Conservation (phyloP, 2,888 invertebrate genomes). For the Odontocolon sp. region DNA sequence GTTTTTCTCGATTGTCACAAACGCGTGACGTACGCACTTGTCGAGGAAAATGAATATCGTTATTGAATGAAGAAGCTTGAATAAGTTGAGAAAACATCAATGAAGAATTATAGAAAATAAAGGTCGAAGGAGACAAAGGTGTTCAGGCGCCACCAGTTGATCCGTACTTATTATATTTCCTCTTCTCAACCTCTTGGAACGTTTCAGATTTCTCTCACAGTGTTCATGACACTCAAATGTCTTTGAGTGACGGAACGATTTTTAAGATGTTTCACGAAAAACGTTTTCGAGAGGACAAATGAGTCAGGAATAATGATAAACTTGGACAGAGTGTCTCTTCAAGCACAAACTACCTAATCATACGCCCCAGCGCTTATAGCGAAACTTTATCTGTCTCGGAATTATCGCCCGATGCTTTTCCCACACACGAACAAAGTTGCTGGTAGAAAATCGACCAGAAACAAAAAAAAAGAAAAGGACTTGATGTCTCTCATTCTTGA, state of each 20-base stretch:
- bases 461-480: slow-evolving; percentile 36
- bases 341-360: slow-evolving; percentile 46
- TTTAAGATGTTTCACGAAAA: slow-evolving; percentile 13
- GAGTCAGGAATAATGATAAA: slow-evolving; percentile 57
- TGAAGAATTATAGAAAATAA: background rate
- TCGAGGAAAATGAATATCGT: slow-evolving; percentile 12
- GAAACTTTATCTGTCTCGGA: slow-evolving; percentile 50
- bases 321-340: slow-evolving; percentile 42
- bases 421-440: slow-evolving; percentile 44
- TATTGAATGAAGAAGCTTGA: background rate
- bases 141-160: slow-evolving; percentile 50
- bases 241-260: slow-evolving; percentile 36
- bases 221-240: slow-evolving; percentile 17
- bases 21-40: slow-evolving; percentile 14
- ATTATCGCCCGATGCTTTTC: slow-evolving; percentile 51
- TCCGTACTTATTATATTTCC: background rate
- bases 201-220: too few species aligned
- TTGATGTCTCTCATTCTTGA: slow-evolving; percentile 33
- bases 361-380: slow-evolving; percentile 1
- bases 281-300: slow-evolving; percentile 47
- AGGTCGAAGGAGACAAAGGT: background rate
- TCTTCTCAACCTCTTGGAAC: slow-evolving; percentile 16
- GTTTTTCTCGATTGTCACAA: slow-evolving; percentile 10
- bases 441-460: slow-evolving; percentile 40
- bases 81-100: slow-evolving; percentile 1